These are phyloP conservation scores for Drosophila nigromelanica DNA, from an alignment of 1,140 invertebrate species.

Conservation along the genomic window DNA sequence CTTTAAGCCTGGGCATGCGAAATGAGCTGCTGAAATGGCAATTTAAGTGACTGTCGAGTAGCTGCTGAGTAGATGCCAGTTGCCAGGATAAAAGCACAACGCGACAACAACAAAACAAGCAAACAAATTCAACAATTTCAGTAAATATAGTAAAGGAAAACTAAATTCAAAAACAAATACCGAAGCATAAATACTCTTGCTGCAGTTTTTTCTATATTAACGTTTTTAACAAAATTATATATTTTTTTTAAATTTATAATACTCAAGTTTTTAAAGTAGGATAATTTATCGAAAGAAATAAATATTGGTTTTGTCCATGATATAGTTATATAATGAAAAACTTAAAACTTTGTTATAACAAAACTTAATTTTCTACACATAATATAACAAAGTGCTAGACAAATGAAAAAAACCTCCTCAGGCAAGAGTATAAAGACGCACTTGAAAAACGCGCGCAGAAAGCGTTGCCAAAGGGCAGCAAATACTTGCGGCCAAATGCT, in stretches of 20 bases:
- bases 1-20: constrained; percentile 56
- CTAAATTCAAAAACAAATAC: not conserved
- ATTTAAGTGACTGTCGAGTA: constrained; percentile 77
- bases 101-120: constrained; percentile 10
- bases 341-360: too few species aligned
- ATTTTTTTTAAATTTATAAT: too few species aligned
- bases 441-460: constrained; percentile 9
- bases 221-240: too few species aligned
- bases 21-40: constrained; percentile 80
- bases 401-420: not conserved
- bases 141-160: constrained; percentile 17
- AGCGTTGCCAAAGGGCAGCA: constrained; percentile 43
- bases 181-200: too few species aligned
- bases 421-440: not conserved
- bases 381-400: not conserved
- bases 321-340: too few species aligned
- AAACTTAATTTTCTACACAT: too few species aligned
- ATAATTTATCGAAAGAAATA: too few species aligned
- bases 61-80: constrained; percentile 50
- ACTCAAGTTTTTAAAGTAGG: too few species aligned
- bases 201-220: too few species aligned
- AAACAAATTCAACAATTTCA: constrained; percentile 37
- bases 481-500: constrained; percentile 45
- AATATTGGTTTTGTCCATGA: too few species aligned
- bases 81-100: constrained; percentile 73